A percentile compares a stretch with the other conserved stretches of the same genome.
phyloP scores from a whole-genome alignment of 2,888 invertebrate species.

The Therioaphis trifolii region DNA sequence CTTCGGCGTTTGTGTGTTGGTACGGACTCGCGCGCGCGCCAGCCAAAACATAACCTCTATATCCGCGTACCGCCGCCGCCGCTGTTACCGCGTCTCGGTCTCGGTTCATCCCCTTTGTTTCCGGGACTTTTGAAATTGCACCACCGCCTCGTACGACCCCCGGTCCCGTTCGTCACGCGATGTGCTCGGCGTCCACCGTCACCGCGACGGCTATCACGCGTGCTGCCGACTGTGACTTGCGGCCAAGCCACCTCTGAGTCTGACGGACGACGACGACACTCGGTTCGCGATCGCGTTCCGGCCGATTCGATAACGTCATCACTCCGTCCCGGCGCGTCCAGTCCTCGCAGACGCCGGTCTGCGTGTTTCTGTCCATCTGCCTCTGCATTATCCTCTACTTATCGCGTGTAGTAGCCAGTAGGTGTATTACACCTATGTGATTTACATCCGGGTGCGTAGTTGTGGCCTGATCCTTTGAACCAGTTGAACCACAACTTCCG shows the following conservation, averaged over 20 bases:
- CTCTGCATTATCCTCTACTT: too few species aligned
- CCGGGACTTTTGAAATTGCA: conserved; percentile 32
- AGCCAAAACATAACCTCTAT: conserved; percentile 61
- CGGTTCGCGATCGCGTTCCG: neutral
- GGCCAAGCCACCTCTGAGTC: neutral
- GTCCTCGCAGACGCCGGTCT: too few species aligned
- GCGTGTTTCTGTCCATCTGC: too few species aligned
- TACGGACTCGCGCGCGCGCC: conserved; percentile 53
- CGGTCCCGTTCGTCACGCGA: neutral
- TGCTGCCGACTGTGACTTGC: neutral
- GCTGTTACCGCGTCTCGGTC: conserved; percentile 40
- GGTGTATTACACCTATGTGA: too few species aligned
- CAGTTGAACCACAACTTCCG: too few species aligned
- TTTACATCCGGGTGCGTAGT: too few species aligned
- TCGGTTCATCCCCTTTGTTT: conserved; percentile 46
- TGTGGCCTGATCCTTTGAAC: too few species aligned
- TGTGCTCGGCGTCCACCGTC: conserved; percentile 2
- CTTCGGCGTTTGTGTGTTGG: conserved; percentile 55
- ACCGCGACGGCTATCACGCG: neutral
- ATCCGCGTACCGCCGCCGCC: conserved; percentile 8
- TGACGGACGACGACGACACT: neutral
- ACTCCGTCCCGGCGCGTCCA: neutral
- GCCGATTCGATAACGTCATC: neutral
- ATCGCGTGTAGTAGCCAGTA: too few species aligned
- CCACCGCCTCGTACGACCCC: neutral